Percentiles rank a stretch among this genome's conserved stretches.
These are phyloP conservation scores for Sinopyrophorus schimmeli DNA, from an alignment of 2,888 invertebrate genomes.

Conservation along the genomic window DNA sequence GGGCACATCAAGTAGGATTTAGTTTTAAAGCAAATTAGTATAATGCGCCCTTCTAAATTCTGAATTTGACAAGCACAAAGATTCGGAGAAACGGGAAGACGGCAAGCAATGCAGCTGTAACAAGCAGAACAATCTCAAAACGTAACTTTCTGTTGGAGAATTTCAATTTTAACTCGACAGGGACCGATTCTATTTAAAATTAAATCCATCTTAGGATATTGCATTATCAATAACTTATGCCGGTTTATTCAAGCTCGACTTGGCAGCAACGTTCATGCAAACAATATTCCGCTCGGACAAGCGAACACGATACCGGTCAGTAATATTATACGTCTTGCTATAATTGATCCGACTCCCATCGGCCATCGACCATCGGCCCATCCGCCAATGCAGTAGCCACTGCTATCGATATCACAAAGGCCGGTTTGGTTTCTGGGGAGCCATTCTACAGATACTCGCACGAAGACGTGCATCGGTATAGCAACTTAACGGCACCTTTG, in stretches of 20 bases:
- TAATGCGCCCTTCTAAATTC: slow-evolving; percentile 13
- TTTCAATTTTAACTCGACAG: slow-evolving; percentile 27
- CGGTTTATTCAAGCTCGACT: slow-evolving; percentile 27
- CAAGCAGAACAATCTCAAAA: slow-evolving; percentile 20
- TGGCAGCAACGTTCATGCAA: slow-evolving; percentile 28
- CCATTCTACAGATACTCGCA: slow-evolving; percentile 51
- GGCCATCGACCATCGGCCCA: slow-evolving; percentile 20
- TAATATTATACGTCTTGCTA: slow-evolving; percentile 29
- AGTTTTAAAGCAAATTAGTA: slow-evolving; percentile 19
- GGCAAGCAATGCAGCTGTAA: slow-evolving; percentile 18
- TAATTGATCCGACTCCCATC: slow-evolving; percentile 34
- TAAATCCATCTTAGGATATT: slow-evolving; percentile 27
- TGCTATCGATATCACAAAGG: slow-evolving; percentile 34
- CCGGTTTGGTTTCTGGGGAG: slow-evolving; percentile 47
- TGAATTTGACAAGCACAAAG: slow-evolving; percentile 18
- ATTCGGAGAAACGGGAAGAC: slow-evolving; percentile 5
- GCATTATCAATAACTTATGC: slow-evolving; percentile 28
- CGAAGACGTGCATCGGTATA: slow-evolving; percentile 50
- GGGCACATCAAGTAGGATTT: background rate
- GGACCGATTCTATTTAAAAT: slow-evolving; percentile 27
- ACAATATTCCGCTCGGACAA: slow-evolving; percentile 26
- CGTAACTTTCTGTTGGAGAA: slow-evolving; percentile 25
- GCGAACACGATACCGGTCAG: slow-evolving; percentile 29
- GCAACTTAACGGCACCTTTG: slow-evolving; percentile 50
- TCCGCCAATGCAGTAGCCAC: slow-evolving; percentile 1